Evolutionary conservation across 2,888 invertebrate genomes (phyloP), one percentile per base, ranked within the genome.

Genomic region (Tromatobia lineatoria): DNA sequence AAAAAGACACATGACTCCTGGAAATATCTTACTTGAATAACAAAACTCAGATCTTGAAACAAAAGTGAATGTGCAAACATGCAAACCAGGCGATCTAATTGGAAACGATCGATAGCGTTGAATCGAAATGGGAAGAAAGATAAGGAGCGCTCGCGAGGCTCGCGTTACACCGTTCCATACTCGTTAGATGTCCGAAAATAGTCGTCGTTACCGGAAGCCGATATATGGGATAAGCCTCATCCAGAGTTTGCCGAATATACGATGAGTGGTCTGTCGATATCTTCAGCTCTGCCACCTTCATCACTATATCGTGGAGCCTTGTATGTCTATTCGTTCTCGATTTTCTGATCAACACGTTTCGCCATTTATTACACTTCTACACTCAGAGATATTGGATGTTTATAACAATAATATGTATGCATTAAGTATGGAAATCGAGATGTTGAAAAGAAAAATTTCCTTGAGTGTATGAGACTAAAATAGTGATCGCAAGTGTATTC

Each of bases 41-140:
- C 29, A 29, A 29, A 3, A 3, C 4, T 29, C 29, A 29, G 2
- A 29, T n/a, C n/a, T n/a, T n/a, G n/a, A n/a, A n/a, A n/a, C n/a
- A n/a, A n/a, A n/a, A n/a, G n/a, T n/a, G n/a, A n/a, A n/a, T n/a
- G n/a, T n/a, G n/a, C n/a, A n/a, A n/a, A n/a, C 18, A 8, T 7
- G 29, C 47, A 38, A 34, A 50, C 3, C 76, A 54, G 57, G 34
- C 25, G n/a, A 59, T 73, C 69, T 69, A 80, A 75, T 80, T 69
- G 80, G 61, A 75, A 75, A 80, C 80, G 75, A 69, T 80, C 75
- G 80, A 80, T 80, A 59, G 80, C 57, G 47, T 50, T 67, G 75
- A 80, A 75, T 80, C 69, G 25, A 69, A 69, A 80, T 69, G 67
- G 69, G 75, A 38, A 75, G 64, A 64, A 64, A 52, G 52, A 52